Percentiles rank a stretch among this genome's conserved stretches.
These are phyloP conservation scores for Ditylenchus dipsaci DNA, from an alignment of 1,140 invertebrate species.

Conservation along the genomic window DNA sequence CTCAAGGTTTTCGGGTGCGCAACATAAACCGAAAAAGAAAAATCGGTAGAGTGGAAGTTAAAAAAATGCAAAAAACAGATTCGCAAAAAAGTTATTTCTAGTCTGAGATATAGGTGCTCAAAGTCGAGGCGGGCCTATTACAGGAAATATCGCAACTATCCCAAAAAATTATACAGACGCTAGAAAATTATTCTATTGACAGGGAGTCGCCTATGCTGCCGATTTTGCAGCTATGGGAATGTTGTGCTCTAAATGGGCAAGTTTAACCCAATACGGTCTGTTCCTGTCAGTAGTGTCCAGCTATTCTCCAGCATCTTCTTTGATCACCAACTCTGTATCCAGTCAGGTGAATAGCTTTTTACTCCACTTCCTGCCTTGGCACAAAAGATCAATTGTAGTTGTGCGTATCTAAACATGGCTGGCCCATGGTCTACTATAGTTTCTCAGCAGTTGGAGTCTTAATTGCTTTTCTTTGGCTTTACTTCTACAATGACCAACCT, in stretches of 20 bases:
- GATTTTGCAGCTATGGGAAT: slow-evolving; percentile 37
- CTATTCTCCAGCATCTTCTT: slow-evolving; percentile 24
- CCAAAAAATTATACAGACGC: no score
- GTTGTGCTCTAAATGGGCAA: slow-evolving; percentile 29
- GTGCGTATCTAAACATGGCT: slow-evolving; percentile 27
- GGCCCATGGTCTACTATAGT: slow-evolving; percentile 35
- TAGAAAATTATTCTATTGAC: no score
- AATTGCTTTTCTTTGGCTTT: slow-evolving; percentile 29
- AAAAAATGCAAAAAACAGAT: no score
- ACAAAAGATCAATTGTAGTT: slow-evolving; percentile 1
- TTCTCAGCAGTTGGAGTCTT: slow-evolving; percentile 21
- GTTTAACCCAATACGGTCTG: slow-evolving; percentile 30
- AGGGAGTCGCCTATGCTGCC: slow-evolving; percentile 25
- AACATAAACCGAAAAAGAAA: no score
- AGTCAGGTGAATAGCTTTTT: background rate
- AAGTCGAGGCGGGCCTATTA: no score
- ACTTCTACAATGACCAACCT: slow-evolving; percentile 33
- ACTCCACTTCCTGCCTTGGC: background rate
- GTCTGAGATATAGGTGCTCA: no score
- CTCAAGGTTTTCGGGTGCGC: no score
- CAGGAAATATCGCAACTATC: no score
- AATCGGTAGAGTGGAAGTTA: no score
- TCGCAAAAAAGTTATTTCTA: no score
- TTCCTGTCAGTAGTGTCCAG: slow-evolving; percentile 31
- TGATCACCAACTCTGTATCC: slow-evolving; percentile 23